Conservation (phyloP, 2,113 vertebrate genomes). For the Tupaia chinensis region DNA sequence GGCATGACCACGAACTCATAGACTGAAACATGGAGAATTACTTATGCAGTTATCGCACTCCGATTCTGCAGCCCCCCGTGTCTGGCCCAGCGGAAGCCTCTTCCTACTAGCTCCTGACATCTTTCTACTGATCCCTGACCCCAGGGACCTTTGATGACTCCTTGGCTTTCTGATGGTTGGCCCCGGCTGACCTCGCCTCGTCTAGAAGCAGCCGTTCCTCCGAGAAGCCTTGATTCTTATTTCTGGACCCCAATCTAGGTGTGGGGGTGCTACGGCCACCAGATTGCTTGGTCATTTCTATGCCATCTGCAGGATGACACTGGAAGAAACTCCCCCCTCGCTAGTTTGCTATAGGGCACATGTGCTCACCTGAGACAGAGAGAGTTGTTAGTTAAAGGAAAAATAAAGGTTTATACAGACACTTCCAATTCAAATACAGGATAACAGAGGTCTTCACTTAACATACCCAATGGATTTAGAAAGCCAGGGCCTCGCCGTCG, state of each 20-base stretch:
- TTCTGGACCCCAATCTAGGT: neutral
- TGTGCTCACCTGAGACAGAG: too few relatives aligned
- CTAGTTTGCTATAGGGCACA: too few relatives aligned
- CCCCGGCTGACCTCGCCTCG: neutral
- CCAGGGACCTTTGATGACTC: neutral
- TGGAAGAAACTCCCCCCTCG: neutral
- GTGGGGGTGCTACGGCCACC: neutral
- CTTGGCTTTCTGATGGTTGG: neutral
- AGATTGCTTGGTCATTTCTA: neutral
- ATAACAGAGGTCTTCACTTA: neutral
- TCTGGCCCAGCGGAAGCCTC: neutral
- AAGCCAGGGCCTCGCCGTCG: too few relatives aligned
- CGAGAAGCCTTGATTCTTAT: neutral
- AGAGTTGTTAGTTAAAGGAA: too few relatives aligned
- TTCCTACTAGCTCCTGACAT: neutral
- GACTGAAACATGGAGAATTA: neutral
- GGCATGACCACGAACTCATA: neutral
- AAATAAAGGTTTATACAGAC: neutral
- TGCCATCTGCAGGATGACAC: neutral
- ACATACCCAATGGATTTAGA: neutral
- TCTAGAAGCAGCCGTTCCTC: neutral
- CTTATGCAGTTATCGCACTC: neutral
- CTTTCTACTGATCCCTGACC: neutral
- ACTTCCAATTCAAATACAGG: neutral
- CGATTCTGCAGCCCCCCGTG: neutral